These are phyloP conservation scores for Artibeus lituratus DNA, from an alignment of 2,797 vertebrate genomes.

Conservation along the genomic window DNA sequence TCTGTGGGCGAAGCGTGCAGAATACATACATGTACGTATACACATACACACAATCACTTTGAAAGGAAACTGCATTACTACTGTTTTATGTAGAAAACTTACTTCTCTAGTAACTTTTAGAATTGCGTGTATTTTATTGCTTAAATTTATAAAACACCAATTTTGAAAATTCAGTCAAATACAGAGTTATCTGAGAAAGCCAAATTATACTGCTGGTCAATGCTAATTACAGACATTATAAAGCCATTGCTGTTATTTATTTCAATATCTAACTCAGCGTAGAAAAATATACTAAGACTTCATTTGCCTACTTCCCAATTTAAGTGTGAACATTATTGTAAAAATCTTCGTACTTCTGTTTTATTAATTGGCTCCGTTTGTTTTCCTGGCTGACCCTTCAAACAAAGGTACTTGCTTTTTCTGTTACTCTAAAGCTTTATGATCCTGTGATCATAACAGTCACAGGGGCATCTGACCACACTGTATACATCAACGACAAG, in stretches of 20 bases:
- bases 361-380: conserved; percentile 53
- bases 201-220: conserved; percentile 55
- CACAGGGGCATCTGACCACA: conserved; percentile 61
- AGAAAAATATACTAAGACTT: conserved; percentile 44
- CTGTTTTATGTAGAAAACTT: conserved; percentile 9
- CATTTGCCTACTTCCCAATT: conserved; percentile 43
- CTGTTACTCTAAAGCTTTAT: conserved; percentile 65
- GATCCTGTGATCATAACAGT: conserved; percentile 68
- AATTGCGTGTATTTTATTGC: conserved; percentile 11
- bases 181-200: conserved; percentile 54
- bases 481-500: conserved; percentile 52
- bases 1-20: background rate
- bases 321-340: conserved; percentile 36
- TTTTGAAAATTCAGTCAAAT: conserved; percentile 71
- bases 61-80: background rate
- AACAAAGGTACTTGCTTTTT: conserved; percentile 61
- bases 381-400: conserved; percentile 69
- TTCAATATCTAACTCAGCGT: conserved; percentile 57
- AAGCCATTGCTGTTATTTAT: conserved; percentile 64
- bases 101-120: conserved; percentile 22
- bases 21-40: background rate
- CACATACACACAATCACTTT: background rate
- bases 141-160: conserved; percentile 55
- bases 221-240: conserved; percentile 63
- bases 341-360: conserved; percentile 13